These are phyloP conservation scores for Elysia chlorotica DNA, from an alignment of 1,140 invertebrate species.

Conservation along the genomic window DNA sequence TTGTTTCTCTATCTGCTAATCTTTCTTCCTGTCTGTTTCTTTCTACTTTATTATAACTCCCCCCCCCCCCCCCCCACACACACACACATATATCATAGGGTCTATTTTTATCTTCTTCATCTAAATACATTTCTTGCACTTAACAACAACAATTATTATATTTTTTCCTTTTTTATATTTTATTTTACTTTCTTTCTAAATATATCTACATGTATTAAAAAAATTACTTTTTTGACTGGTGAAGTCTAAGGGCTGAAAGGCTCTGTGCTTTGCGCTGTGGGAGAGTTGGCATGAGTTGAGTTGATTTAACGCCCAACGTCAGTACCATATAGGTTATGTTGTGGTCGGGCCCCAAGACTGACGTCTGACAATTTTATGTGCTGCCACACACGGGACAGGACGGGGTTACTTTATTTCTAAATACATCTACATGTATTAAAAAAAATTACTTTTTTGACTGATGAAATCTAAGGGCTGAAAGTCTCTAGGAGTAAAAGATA, in stretches of 20 bases:
- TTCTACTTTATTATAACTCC: neutral
- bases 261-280: no score
- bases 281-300: no score
- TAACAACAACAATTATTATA: neutral
- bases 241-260: no score
- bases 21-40: neutral
- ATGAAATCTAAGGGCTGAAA: no score
- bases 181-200: neutral
- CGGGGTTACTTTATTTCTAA: no score
- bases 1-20: neutral
- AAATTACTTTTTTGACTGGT: neutral
- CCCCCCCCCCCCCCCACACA: neutral
- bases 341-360: no score
- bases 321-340: no score
- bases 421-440: no score
- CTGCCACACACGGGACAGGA: no score
- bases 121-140: neutral
- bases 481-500: neutral
- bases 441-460: no score
- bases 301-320: no score
- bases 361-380: no score
- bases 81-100: neutral
- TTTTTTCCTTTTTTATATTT: neutral
- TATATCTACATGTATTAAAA: neutral
- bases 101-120: neutral